phyloP scores from a whole-genome alignment of 2,113 vertebrate species.

The Myotis yumanensis region DNA sequence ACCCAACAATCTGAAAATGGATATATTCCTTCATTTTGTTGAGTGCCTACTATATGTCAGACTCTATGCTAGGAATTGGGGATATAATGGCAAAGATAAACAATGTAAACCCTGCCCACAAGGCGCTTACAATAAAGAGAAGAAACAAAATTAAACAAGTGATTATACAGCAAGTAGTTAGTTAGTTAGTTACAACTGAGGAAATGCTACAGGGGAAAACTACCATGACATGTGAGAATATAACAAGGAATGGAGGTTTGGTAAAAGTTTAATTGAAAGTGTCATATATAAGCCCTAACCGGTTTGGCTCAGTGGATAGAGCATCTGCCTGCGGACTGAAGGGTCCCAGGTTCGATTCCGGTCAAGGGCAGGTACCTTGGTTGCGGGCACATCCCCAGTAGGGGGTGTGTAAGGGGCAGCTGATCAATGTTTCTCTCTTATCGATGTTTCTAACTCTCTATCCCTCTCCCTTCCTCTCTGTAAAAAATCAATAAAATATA shows the following conservation, averaged over 20 bases:
- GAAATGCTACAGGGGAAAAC: background rate
- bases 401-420: too few species aligned
- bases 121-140: background rate
- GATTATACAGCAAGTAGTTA: background rate
- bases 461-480: too few species aligned
- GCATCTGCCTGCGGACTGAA: too few species aligned
- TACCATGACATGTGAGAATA: background rate
- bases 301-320: too few species aligned
- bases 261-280: conserved; percentile 1
- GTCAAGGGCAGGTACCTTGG: too few species aligned
- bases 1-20: background rate
- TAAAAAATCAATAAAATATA: too few species aligned
- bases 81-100: background rate
- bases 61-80: background rate
- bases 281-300: background rate
- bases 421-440: too few species aligned
- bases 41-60: background rate
- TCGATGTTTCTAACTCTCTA: too few species aligned
- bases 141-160: background rate
- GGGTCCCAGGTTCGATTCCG: too few species aligned
- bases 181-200: background rate
- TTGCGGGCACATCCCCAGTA: too few species aligned
- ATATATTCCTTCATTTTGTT: background rate
- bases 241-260: background rate
- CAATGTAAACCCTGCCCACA: background rate